Evolutionary conservation across 2,797 vertebrate genomes (phyloP), one percentile per base, ranked within the genome.

Genomic region (Peromyscus attwateri): DNA sequence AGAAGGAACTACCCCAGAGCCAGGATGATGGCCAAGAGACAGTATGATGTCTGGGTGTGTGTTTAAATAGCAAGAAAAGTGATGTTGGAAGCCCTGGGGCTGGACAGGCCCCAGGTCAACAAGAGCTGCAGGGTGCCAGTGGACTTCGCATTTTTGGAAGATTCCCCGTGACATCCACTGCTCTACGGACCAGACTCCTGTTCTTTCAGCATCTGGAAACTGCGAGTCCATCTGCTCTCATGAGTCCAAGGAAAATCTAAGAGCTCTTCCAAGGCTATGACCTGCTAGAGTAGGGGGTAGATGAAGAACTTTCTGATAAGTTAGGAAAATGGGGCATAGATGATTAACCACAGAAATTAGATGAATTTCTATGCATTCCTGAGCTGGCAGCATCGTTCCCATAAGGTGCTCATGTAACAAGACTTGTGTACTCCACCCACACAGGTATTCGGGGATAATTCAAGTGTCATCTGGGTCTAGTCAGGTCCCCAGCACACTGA

Each of bases 261-360:
- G 21, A n/a, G 55, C 34, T 89, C 40, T 66, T 71, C 37, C 52
- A 3, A 85, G 0, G 1, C 2, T 49, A 3, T n/a, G 62, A 64
- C n/a, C 29, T 34, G 14, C 19, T 19, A 0, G 27, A 27, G 1
- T 27, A 23, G 37, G 0, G 1, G 2, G 57, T n/a, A 91, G 34
- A 62, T 8, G 27, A 43, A 87, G 52, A 92, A 76, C 40, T 79
- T 62, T 6, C 46, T 60, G 77, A 16, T 70, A 85, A 57, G 27
- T 34, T 90, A 66, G 34, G 76, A 27, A n/a, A 79, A 73, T 7
- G 8, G 52, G 34, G 11, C 25, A 19, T 60, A 6, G 68, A 64
- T 34, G 3, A 40, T 66, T 76, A 71, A 81, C 52, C 43, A 34
- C 9, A 27, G 82, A 92, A 66, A 52, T 40, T 9, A 34, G 46